Conservation (phyloP, 2,113 vertebrate genomes). For the Limanda limanda region DNA sequence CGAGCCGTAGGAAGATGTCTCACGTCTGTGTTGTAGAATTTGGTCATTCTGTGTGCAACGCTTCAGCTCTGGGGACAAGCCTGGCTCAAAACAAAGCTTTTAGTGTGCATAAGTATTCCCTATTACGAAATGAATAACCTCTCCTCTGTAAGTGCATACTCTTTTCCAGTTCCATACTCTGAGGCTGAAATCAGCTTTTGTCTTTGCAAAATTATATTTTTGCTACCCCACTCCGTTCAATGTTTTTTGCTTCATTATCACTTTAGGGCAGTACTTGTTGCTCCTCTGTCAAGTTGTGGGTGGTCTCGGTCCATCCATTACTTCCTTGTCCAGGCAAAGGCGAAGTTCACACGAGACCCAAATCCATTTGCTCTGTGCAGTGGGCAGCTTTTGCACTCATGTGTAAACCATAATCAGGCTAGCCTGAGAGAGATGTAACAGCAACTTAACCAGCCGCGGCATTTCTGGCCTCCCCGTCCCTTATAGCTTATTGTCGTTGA, state of each 20-base stretch:
- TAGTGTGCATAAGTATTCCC: conserved; percentile 41
- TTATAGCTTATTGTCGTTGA: conserved; percentile 73
- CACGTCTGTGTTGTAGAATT: conserved; percentile 53
- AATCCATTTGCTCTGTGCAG: conserved; percentile 66
- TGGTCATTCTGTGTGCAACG: conserved; percentile 43
- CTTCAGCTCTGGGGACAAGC: conserved; percentile 37
- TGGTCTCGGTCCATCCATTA: conserved; percentile 75
- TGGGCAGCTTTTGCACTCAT: conserved; percentile 73
- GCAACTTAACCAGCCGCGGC: conserved; percentile 70
- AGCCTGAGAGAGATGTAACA: conserved; percentile 73
- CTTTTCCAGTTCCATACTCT: conserved; percentile 22
- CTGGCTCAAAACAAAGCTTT: conserved; percentile 61
- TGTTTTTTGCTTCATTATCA: conserved; percentile 47
- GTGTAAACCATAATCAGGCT: conserved; percentile 77
- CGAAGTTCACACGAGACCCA: conserved; percentile 71
- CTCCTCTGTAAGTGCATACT: conserved; percentile 19
- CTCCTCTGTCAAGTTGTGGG: conserved; percentile 65
- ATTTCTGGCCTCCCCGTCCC: conserved; percentile 65
- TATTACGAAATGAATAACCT: conserved; percentile 48
- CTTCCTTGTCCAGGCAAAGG: conserved; percentile 66
- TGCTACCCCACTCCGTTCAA: conserved; percentile 23
- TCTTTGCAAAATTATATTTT: conserved; percentile 32
- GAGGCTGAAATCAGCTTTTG: conserved; percentile 47
- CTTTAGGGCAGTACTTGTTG: conserved; percentile 41
- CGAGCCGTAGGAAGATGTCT: conserved; percentile 44